These are phyloP conservation scores for Podabrus alpinus DNA, from an alignment of 2,888 invertebrate species.

Conservation along the genomic window DNA sequence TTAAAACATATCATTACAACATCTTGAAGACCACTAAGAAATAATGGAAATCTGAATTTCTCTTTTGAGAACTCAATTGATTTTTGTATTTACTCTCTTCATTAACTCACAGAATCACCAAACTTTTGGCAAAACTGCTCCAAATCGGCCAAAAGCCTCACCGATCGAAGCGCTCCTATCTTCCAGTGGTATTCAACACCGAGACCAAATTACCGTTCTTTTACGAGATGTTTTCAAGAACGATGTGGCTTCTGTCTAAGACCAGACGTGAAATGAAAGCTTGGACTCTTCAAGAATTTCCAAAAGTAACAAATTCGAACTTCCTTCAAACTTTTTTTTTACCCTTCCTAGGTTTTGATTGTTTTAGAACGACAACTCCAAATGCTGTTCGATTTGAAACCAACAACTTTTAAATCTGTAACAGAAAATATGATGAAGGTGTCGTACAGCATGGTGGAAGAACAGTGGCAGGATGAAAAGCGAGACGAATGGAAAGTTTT, in stretches of 20 bases:
- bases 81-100: background rate
- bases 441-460: constrained; percentile 44
- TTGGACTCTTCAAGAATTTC: constrained; percentile 47
- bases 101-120: constrained; percentile 42
- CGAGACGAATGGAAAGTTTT: constrained; percentile 41
- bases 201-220: constrained; percentile 46
- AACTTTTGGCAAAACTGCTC: constrained; percentile 47
- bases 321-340: constrained; percentile 1
- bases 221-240: constrained; percentile 50
- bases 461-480: constrained; percentile 49
- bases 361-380: constrained; percentile 49
- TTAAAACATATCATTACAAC: no score
- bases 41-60: no score
- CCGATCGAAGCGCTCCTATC: constrained; percentile 42
- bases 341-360: constrained; percentile 43
- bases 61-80: background rate
- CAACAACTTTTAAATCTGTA: constrained; percentile 45
- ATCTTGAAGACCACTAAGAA: no score
- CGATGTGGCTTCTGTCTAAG: constrained; percentile 51
- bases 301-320: constrained; percentile 41
- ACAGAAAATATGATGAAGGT: constrained; percentile 44
- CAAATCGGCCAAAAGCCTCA: constrained; percentile 48
- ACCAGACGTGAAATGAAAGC: constrained; percentile 53
- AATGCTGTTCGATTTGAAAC: constrained; percentile 46
- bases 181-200: constrained; percentile 49